Base-by-base conservation (phyloP, 2,113 vertebrate genomes). In the Calypte anna region DNA sequence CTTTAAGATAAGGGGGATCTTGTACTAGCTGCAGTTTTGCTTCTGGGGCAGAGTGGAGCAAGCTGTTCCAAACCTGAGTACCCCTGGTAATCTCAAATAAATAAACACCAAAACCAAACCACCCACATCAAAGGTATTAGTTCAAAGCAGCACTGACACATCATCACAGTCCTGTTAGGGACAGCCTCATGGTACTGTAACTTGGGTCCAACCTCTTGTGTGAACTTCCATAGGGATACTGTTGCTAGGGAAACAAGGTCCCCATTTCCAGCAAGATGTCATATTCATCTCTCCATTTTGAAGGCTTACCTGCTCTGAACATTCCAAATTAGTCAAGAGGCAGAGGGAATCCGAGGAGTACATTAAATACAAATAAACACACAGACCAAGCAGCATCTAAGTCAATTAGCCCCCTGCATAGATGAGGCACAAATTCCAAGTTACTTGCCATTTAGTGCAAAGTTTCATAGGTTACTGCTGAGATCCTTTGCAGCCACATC, bases 231-330 rank as follows among this genome's bases (percentile, higher is more conserved):
- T 3, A 22, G 63, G 58, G 88, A 85, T 59, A 21, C 40, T 38
- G 94, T 85, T 96, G 81, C 94, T 50, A 86, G 54, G 93, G 73
- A 87, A 88, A 96, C 69, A 11, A 3, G 0, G 75, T 73, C 66
- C 66, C 72, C 76, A 89, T 50, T 12, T 2, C 77, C 69, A 24
- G 67, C 69, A 67, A 93, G 74, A 66, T 48, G 27, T 83, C 75
- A 73, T 64, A 64, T 89, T 88, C 82, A 25, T 36, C 72, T 81
- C 66, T n/a, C 55, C 4, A 4, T 59, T 93, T 66, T 31, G 68
- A 86, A 82, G 59, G 75, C 54, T 68, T 79, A 70, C 64, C 55
- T 81, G 40, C 61, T 57, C 51, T 68, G 48, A 62, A 63, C 7
- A 3, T 66, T 87, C 62, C 48, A 51, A 87, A 51, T 76, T 54